Evolutionary conservation across 2,113 vertebrate species (phyloP).

Genomic region (Takifugu flavidus): DNA sequence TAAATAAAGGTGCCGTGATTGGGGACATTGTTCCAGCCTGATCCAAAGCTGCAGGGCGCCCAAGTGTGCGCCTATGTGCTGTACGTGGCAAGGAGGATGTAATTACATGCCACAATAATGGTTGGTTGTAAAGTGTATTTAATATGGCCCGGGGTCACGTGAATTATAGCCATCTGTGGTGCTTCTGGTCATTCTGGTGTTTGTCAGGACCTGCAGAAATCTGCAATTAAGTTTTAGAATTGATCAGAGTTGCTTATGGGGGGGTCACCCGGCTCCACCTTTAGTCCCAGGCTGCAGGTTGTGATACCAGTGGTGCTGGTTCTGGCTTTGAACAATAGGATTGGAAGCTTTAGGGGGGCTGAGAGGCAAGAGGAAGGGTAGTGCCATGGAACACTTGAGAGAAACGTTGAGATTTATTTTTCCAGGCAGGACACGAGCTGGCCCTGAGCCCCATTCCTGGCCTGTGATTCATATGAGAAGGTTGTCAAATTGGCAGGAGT

Average conservation of each 20-base stretch:
- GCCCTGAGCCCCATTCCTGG: constrained; percentile 37
- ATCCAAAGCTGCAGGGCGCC: not conserved
- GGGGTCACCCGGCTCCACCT: constrained; percentile 3
- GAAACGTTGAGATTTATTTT: constrained; percentile 48
- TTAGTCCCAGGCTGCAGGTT: constrained; percentile 10
- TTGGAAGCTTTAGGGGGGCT: constrained; percentile 37
- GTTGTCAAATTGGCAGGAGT: not conserved
- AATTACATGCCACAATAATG: not conserved
- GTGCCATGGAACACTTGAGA: constrained; percentile 43
- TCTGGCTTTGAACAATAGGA: constrained; percentile 9
- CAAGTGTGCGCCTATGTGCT: not conserved
- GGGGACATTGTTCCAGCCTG: not conserved
- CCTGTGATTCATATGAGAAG: constrained; percentile 32
- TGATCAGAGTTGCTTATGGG: constrained; percentile 12
- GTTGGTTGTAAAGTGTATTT: not conserved
- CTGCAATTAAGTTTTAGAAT: not conserved
- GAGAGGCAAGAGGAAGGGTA: constrained; percentile 44
- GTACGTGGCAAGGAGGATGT: not conserved
- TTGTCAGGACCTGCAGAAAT: not conserved
- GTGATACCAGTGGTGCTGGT: constrained; percentile 16
- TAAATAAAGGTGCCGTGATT: no score
- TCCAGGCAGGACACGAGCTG: constrained; percentile 42
- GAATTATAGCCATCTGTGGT: not conserved
- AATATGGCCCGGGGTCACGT: not conserved
- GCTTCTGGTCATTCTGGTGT: not conserved